Base-by-base conservation (phyloP, 2,113 vertebrate species). In the Eleginops maclovinus region DNA sequence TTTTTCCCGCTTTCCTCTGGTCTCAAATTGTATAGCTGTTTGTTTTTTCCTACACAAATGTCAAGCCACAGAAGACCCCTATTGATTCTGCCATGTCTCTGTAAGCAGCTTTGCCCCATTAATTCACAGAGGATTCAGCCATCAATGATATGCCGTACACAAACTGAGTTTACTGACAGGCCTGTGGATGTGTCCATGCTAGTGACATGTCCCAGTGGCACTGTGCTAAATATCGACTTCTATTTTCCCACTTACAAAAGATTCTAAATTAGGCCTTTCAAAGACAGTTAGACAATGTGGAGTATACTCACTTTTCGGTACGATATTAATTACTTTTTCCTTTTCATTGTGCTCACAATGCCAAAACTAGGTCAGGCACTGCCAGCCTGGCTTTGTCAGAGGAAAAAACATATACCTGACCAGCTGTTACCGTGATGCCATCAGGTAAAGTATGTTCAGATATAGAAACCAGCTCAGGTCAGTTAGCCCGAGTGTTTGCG, bases 321-420 rank as follows among this genome's bases (percentile, higher is more conserved):
- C 17, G 55, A 85, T 88, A 89, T 91, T 92, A 92, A 92, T 92
- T 90, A 92, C 86, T 76, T 66, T 77, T 51, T 60, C 26, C 21
- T 82, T 65, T 41, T 72, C 63, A 77, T 88, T 64, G 76, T 75
- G 89, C 90, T 87, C 89, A 90, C 77, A 2, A 62, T 40, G 62
- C 36, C 56, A 21, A 17, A 86, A 84, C 58, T 89, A 79, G 90
- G 90, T 75, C 72, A 12, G 80, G 13, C 26, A 0, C 75, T 40
- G 71, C 11, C 17, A 81, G 75, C 49, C 17, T 10, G 14, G 64
- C 68, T 79, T 54, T 54, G 61, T 81, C 7, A 28, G 66, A 66
- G 58, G 58, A 49, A 12, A 62, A 76, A 47, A 22, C 16, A 2
- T 3, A 0, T 24, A 83, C 84, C 78, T 87, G 71, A 73, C 56